phyloP scores from a whole-genome alignment of 1,140 invertebrate genomes.

The Brachystomella parvula region DNA sequence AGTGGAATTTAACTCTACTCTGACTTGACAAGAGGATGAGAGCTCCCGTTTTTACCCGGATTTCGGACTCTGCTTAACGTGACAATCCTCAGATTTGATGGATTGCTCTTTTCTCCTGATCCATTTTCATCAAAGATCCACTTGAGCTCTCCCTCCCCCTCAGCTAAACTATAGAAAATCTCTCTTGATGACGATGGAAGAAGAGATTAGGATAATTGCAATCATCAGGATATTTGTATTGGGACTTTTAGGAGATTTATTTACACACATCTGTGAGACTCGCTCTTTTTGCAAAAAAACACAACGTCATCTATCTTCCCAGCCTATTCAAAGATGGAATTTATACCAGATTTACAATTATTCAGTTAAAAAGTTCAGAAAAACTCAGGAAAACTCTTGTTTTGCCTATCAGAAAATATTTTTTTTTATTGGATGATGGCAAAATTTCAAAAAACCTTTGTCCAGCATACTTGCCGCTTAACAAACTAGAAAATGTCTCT shows the following conservation, averaged over 20 bases:
- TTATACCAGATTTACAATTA: not conserved
- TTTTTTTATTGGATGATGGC: too few relatives aligned
- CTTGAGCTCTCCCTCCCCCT: not conserved
- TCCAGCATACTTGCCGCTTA: too few relatives aligned
- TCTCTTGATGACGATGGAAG: not conserved
- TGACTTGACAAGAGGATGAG: too few relatives aligned
- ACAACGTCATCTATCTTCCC: slow-evolving; percentile 7
- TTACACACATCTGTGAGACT: not conserved
- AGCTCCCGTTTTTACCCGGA: slow-evolving; percentile 22
- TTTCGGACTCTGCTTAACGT: slow-evolving; percentile 18
- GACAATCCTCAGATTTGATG: slow-evolving; percentile 30
- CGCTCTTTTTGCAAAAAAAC: not conserved
- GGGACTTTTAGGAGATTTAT: too few relatives aligned
- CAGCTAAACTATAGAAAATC: not conserved
- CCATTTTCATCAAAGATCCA: slow-evolving; percentile 12
- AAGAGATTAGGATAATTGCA: slow-evolving; percentile 9
- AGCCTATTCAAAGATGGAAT: not conserved
- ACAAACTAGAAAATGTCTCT: too few relatives aligned
- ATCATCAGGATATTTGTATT: slow-evolving; percentile 3
- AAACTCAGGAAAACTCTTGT: not conserved
- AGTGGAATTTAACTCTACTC: too few relatives aligned
- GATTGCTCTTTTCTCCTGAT: slow-evolving; percentile 22
- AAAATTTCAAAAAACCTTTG: too few relatives aligned
- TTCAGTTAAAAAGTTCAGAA: too few relatives aligned
- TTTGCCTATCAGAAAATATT: too few relatives aligned